These are phyloP conservation scores for Drosophila leontia DNA, from an alignment of 1,140 invertebrate genomes.

Conservation along the genomic window DNA sequence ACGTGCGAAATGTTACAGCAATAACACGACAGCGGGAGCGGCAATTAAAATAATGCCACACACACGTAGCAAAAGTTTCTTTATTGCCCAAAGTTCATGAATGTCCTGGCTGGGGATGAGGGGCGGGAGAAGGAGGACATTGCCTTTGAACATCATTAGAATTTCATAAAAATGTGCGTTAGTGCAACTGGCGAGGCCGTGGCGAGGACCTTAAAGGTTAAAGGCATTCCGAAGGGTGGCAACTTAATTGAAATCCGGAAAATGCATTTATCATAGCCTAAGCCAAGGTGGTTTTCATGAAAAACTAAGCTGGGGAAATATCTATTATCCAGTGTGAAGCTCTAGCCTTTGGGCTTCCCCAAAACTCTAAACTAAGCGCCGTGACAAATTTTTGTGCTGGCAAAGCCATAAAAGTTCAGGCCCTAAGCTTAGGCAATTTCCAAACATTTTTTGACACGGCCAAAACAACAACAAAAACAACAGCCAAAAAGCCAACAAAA, in stretches of 20 bases:
- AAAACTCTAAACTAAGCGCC: conserved; percentile 50
- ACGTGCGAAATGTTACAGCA: conserved; percentile 81
- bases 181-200: conserved; percentile 47
- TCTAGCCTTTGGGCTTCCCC: neutral
- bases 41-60: conserved; percentile 82
- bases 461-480: conserved; percentile 1
- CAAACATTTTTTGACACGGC: conserved; percentile 31
- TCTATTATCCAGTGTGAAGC: conserved; percentile 48
- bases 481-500: neutral
- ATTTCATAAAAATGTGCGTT: conserved; percentile 65
- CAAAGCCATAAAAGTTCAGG: conserved; percentile 71
- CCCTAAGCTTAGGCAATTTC: conserved; percentile 32
- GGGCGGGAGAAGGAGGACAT: neutral
- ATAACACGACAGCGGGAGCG: conserved; percentile 61
- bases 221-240: conserved; percentile 2
- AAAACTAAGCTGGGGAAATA: conserved; percentile 65
- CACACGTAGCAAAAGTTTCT: conserved; percentile 62
- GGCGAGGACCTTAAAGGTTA: conserved; percentile 37
- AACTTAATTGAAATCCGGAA: conserved; percentile 64
- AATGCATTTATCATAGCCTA: conserved; percentile 74
- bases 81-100: conserved; percentile 70
- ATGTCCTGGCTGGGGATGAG: conserved; percentile 10
- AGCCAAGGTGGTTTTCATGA: conserved; percentile 35
- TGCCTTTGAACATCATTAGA: conserved; percentile 64
- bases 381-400: conserved; percentile 72